These are phyloP conservation scores for Uropsilus gracilis DNA, from an alignment of 2,113 vertebrate species.

Conservation along the genomic window DNA sequence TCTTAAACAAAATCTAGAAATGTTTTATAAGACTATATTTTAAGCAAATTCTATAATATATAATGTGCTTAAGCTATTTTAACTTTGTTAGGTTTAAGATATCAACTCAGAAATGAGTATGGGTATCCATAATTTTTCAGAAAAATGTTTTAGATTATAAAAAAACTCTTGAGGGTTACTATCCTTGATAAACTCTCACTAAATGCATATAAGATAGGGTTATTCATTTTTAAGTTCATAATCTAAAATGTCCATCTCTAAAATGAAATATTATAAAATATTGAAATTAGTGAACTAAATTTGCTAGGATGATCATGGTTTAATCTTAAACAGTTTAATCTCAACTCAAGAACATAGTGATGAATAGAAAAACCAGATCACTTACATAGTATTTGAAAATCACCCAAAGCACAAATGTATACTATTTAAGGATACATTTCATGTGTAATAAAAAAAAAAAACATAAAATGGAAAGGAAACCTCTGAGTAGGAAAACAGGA, in stretches of 20 bases:
- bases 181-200: background rate
- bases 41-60: slow-evolving; percentile 6
- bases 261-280: slow-evolving; percentile 24
- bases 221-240: slow-evolving; percentile 22
- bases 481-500: background rate
- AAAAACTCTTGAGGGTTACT: slow-evolving; percentile 35
- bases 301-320: background rate
- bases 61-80: background rate
- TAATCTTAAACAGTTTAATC: slow-evolving; percentile 27
- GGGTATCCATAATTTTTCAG: slow-evolving; percentile 25
- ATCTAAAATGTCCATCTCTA: slow-evolving; percentile 5
- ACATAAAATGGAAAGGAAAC: background rate
- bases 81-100: slow-evolving; percentile 9
- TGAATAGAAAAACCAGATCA: slow-evolving; percentile 15
- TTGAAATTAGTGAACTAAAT: slow-evolving; percentile 47
- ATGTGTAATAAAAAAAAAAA: slow-evolving; percentile 50
- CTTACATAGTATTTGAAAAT: slow-evolving; percentile 34
- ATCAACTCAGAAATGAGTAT: slow-evolving; percentile 34
- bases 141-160: background rate
- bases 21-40: slow-evolving; percentile 38
- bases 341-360: background rate
- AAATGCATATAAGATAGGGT: background rate
- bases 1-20: background rate
- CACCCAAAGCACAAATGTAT: background rate
- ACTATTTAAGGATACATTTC: background rate